phyloP scores from a whole-genome alignment of 2,797 vertebrate species.

The Merluccius polli region DNA sequence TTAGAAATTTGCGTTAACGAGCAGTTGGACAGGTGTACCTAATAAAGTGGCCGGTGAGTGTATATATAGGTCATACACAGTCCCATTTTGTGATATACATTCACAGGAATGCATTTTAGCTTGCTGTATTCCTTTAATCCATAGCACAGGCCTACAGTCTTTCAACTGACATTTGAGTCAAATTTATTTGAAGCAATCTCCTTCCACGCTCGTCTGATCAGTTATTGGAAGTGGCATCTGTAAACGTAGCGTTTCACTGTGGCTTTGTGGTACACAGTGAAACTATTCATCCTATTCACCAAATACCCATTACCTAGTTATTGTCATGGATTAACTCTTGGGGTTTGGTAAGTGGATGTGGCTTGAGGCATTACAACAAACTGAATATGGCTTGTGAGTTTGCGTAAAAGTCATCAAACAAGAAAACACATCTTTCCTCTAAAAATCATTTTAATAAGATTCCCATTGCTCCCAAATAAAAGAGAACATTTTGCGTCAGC shows the following conservation, averaged over 20 bases:
- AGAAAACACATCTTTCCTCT: not conserved
- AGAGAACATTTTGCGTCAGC: not conserved
- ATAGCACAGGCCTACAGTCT: not conserved
- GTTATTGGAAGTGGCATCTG: not conserved
- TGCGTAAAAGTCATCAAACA: slow-evolving; percentile 2
- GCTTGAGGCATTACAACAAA: not conserved
- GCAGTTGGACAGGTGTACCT: no score
- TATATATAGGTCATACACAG: no score
- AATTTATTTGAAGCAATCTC: not conserved
- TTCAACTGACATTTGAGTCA: not conserved
- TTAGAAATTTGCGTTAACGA: no score
- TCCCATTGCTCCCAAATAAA: not conserved
- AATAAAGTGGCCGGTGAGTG: no score
- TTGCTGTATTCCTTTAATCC: not conserved
- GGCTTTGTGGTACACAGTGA: no score
- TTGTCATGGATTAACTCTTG: not conserved
- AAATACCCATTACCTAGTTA: not conserved
- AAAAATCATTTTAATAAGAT: slow-evolving; percentile 3
- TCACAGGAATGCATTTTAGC: not conserved
- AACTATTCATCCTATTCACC: not conserved
- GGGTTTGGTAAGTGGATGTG: not conserved
- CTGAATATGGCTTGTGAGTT: not conserved
- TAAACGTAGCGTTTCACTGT: not conserved
- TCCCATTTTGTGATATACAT: not conserved
- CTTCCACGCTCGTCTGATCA: not conserved